Percentiles rank a stretch among this genome's conserved stretches.
These are phyloP conservation scores for Alethe diademata DNA, from an alignment of 2,113 vertebrate species.

Conservation along the genomic window DNA sequence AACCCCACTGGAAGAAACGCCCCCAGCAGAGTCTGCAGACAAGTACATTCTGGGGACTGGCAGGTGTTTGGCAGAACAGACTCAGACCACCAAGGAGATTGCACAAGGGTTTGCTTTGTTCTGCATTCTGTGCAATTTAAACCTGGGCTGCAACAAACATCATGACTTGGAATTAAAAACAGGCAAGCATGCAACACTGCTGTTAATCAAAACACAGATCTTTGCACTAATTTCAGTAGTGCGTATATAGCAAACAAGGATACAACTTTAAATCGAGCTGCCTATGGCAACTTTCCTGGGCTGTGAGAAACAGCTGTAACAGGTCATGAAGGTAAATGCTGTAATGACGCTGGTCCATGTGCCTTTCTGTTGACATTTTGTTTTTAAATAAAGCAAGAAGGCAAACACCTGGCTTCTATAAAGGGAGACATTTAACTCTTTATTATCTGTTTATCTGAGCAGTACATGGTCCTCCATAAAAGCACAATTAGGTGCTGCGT, in stretches of 20 bases:
- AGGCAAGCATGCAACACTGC: not conserved
- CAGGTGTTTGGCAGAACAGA: not conserved
- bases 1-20: not conserved
- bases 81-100: not conserved
- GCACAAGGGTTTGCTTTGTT: not conserved
- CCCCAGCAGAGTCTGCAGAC: not conserved
- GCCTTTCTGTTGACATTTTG: not conserved
- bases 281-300: not conserved
- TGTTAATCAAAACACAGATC: not conserved
- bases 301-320: not conserved
- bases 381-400: not conserved
- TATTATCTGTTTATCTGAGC: not conserved
- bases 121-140: not conserved
- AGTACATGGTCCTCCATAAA: not conserved
- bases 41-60: rapidly evolving
- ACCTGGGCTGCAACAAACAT: not conserved
- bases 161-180: not conserved
- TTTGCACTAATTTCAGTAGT: not conserved
- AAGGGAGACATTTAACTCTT: not conserved
- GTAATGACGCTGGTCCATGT: not conserved
- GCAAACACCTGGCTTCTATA: not conserved
- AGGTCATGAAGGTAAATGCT: not conserved
- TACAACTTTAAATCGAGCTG: not conserved
- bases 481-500: not conserved
- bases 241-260: not conserved